Conservation (phyloP, 2,113 vertebrate species). For the Hymenochirus boettgeri region DNA sequence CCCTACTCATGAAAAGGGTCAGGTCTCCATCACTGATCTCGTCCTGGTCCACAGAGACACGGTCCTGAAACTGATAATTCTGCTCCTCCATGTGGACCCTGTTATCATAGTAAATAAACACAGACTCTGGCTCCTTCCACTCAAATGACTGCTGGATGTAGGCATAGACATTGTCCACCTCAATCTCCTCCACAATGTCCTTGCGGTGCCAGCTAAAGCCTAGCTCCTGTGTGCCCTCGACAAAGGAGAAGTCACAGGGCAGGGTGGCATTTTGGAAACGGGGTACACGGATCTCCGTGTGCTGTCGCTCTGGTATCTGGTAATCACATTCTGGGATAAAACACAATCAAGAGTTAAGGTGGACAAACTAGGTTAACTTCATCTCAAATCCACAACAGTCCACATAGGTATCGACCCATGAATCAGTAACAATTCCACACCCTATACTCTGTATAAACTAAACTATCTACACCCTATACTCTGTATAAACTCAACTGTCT, state of each 20-base stretch:
- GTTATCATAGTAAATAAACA: slow-evolving; percentile 47
- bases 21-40: slow-evolving; percentile 48
- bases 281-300: slow-evolving; percentile 19
- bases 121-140: slow-evolving; percentile 41
- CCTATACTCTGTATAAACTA: no score
- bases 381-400: no score
- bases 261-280: slow-evolving; percentile 48
- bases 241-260: slow-evolving; percentile 53
- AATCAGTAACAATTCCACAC: no score
- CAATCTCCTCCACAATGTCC: slow-evolving; percentile 52
- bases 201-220: slow-evolving; percentile 53
- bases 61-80: slow-evolving; percentile 45
- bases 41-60: slow-evolving; percentile 44
- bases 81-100: slow-evolving; percentile 48
- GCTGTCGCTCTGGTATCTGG: neutral
- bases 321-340: slow-evolving; percentile 22
- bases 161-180: slow-evolving; percentile 42
- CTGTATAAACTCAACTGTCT: no score
- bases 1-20: slow-evolving; percentile 44
- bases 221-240: slow-evolving; percentile 45
- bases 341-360: no score
- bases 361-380: no score
- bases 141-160: slow-evolving; percentile 27
- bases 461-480: no score
- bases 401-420: no score